These are phyloP conservation scores for Tragelaphus buxtoni DNA, from an alignment of 2,113 vertebrate genomes.

Conservation along the genomic window DNA sequence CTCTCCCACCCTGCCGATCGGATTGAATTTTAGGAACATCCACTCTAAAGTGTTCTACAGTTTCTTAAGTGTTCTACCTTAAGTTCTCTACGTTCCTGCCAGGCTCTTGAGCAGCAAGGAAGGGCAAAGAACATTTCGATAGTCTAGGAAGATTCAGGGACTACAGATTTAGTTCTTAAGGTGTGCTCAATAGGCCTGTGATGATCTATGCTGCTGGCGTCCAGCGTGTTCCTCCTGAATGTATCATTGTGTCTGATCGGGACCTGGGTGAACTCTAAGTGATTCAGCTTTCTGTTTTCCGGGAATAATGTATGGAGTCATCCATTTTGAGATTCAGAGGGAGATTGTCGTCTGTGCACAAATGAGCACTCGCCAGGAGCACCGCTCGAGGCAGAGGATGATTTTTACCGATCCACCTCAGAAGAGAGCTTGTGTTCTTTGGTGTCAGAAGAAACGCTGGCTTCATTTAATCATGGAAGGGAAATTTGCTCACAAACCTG, in stretches of 20 bases:
- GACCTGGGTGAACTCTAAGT: background rate
- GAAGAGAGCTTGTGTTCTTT: background rate
- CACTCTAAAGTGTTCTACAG: background rate
- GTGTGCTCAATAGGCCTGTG: background rate
- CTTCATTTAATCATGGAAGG: constrained; percentile 41
- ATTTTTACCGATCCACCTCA: background rate
- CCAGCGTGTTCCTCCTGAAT: background rate
- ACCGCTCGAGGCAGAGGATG: background rate
- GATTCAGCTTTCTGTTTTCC: constrained; percentile 33
- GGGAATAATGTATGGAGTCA: constrained; percentile 31
- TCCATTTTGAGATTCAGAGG: constrained; percentile 34
- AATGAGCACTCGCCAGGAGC: background rate
- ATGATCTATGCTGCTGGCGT: background rate
- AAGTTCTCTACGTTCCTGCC: background rate
- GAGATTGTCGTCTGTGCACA: constrained; percentile 1
- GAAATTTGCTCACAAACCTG: constrained; percentile 18
- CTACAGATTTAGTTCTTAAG: background rate
- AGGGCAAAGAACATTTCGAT: background rate
- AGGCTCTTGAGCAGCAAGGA: background rate
- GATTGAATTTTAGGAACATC: background rate
- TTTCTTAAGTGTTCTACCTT: background rate
- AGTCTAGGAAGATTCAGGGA: background rate
- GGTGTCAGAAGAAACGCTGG: background rate
- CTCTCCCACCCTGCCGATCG: background rate
- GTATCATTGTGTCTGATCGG: constrained; percentile 53